phyloP scores from a whole-genome alignment of 2,113 vertebrate species.

The Phylloscopus trochilus region DNA sequence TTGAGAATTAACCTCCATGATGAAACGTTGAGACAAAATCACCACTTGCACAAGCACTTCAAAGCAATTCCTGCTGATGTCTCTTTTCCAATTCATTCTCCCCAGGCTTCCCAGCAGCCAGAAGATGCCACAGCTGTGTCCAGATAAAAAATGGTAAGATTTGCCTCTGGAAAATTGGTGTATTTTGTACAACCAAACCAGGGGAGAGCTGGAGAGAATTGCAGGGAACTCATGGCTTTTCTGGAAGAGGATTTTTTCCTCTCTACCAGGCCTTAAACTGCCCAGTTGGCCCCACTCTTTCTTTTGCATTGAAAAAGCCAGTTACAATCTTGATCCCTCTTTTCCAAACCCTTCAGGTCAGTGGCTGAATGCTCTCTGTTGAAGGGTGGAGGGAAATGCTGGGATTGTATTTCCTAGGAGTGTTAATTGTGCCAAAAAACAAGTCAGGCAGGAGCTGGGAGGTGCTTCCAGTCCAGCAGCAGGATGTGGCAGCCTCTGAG shows the following conservation, averaged over 20 bases:
- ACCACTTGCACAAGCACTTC: background rate
- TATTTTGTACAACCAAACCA: background rate
- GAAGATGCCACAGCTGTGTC: slow-evolving; percentile 96
- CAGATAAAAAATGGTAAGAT: slow-evolving; percentile 91
- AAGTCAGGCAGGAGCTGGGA: background rate
- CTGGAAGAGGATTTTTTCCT: background rate
- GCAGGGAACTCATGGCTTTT: background rate
- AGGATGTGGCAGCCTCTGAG: background rate
- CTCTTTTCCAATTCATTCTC: background rate
- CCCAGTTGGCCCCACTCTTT: background rate
- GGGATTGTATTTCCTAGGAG: background rate
- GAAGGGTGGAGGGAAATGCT: background rate
- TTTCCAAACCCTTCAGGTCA: background rate
- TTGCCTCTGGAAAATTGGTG: background rate
- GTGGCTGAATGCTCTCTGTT: background rate
- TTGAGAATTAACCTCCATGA: background rate
- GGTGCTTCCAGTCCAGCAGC: background rate
- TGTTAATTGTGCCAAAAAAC: background rate
- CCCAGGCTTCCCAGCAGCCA: slow-evolving; percentile 93
- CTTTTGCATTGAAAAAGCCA: background rate
- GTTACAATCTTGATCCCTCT: background rate
- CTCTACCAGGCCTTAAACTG: background rate
- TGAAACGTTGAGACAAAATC: background rate
- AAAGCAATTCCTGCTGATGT: background rate
- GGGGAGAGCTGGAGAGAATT: background rate